phyloP scores from a whole-genome alignment of 2,888 invertebrate species.

The Cremastobaeus sp. region DNA sequence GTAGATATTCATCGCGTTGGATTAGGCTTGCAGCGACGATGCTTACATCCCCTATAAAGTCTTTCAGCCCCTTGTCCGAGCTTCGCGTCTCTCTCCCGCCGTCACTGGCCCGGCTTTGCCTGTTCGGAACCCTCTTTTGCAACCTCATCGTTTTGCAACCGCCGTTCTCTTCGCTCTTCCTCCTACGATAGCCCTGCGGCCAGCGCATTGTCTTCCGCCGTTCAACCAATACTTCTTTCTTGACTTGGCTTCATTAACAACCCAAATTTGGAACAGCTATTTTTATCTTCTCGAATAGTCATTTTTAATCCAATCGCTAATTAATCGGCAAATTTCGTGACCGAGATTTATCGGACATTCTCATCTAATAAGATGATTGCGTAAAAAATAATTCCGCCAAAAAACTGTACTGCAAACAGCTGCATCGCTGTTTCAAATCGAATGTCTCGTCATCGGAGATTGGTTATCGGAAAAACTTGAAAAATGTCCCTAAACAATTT shows the following conservation, averaged over 20 bases:
- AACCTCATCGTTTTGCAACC: slow-evolving; percentile 60
- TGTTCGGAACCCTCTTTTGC: slow-evolving; percentile 61
- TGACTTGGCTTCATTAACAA: slow-evolving; percentile 76
- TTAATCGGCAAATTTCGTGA: no score
- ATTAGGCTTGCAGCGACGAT: slow-evolving; percentile 78
- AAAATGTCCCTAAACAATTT: no score
- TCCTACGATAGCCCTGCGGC: slow-evolving; percentile 77
- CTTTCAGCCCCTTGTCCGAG: slow-evolving; percentile 63
- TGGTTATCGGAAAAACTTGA: no score
- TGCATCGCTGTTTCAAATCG: no score
- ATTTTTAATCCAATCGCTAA: no score
- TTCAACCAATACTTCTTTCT: slow-evolving; percentile 75
- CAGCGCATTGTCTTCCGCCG: slow-evolving; percentile 75
- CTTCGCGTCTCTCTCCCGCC: slow-evolving; percentile 49
- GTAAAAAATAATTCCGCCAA: no score
- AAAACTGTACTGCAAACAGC: no score
- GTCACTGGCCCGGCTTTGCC: slow-evolving; percentile 50
- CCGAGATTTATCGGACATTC: no score
- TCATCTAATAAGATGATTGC: no score
- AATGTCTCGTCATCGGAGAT: no score
- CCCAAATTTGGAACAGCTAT: slow-evolving; percentile 70
- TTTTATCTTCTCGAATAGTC: no score
- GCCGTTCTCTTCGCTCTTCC: slow-evolving; percentile 68
- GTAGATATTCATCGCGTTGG: slow-evolving; percentile 76
- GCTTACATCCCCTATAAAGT: slow-evolving; percentile 77